These are phyloP conservation scores for Synergus laeviventris DNA, from an alignment of 2,888 invertebrate genomes.

Conservation along the genomic window DNA sequence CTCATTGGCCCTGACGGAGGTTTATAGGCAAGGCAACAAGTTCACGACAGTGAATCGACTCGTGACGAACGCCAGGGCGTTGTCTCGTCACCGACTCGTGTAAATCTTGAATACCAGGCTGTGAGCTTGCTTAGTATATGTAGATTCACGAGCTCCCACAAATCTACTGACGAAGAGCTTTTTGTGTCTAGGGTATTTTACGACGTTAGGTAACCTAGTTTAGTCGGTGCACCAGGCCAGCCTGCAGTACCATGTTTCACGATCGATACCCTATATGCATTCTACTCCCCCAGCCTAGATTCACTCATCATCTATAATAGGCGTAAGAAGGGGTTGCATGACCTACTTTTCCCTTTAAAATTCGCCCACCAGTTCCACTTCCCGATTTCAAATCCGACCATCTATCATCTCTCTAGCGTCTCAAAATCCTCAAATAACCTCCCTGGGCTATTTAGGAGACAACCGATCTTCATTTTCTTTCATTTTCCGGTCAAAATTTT, in stretches of 20 bases:
- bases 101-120: slow-evolving; percentile 39
- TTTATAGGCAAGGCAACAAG: slow-evolving; percentile 47
- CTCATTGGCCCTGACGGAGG: slow-evolving; percentile 52
- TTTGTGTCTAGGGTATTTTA: slow-evolving; percentile 57
- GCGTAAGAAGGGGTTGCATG: slow-evolving; percentile 57
- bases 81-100: slow-evolving; percentile 43
- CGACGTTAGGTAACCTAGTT: slow-evolving; percentile 70
- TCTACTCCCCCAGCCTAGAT: slow-evolving; percentile 62
- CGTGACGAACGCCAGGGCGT: slow-evolving; percentile 50
- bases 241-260: slow-evolving; percentile 54
- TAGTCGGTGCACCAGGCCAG: slow-evolving; percentile 67
- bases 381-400: neutral
- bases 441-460: no score
- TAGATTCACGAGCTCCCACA: slow-evolving; percentile 32
- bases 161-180: slow-evolving; percentile 27
- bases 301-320: slow-evolving; percentile 65
- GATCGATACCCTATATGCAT: slow-evolving; percentile 64
- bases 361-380: neutral
- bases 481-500: no score
- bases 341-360: slow-evolving; percentile 51
- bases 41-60: slow-evolving; percentile 53
- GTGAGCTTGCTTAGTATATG: slow-evolving; percentile 35
- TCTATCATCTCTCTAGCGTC: neutral
- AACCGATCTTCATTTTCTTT: no score
- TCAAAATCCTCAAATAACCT: neutral